Conservation (phyloP, 2,888 invertebrate genomes). For the Bombylius discolor region DNA sequence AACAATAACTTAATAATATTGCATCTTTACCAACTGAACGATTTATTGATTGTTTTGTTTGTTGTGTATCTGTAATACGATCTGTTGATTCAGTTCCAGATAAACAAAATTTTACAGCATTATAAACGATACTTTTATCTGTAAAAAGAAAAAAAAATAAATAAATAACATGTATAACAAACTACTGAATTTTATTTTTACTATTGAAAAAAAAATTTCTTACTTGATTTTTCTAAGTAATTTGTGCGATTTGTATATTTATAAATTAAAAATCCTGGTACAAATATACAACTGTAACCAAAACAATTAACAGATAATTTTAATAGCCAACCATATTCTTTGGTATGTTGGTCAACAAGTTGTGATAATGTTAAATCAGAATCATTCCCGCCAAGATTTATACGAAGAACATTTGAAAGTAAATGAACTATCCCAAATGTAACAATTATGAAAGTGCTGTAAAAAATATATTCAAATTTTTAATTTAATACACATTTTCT, state of each 20-base stretch:
- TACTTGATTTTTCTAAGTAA: constrained; percentile 68
- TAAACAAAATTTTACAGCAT: constrained; percentile 30
- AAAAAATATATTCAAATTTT: constrained; percentile 4
- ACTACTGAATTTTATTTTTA: background rate
- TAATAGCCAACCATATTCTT: constrained; percentile 59
- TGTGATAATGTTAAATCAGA: constrained; percentile 29
- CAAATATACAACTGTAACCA: constrained; percentile 76
- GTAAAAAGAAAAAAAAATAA: constrained; percentile 1
- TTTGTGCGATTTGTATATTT: constrained; percentile 65
- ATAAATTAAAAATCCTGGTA: constrained; percentile 73
- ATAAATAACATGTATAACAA: too few relatives aligned
- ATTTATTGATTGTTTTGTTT: constrained; percentile 32
- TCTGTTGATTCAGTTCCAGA: constrained; percentile 27
- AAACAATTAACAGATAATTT: constrained; percentile 66
- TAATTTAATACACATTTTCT: too few relatives aligned
- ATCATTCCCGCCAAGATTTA: constrained; percentile 24
- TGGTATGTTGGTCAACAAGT: constrained; percentile 37
- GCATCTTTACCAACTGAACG: constrained; percentile 46
- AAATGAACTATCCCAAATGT: constrained; percentile 31
- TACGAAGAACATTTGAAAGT: constrained; percentile 29
- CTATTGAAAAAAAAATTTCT: constrained; percentile 1
- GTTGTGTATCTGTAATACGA: constrained; percentile 39
- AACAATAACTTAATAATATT: constrained; percentile 58
- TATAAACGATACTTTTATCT: constrained; percentile 26
- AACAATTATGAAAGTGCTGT: constrained; percentile 25